phyloP scores from a whole-genome alignment of 2,888 invertebrate species.

The Dicycla oo region DNA sequence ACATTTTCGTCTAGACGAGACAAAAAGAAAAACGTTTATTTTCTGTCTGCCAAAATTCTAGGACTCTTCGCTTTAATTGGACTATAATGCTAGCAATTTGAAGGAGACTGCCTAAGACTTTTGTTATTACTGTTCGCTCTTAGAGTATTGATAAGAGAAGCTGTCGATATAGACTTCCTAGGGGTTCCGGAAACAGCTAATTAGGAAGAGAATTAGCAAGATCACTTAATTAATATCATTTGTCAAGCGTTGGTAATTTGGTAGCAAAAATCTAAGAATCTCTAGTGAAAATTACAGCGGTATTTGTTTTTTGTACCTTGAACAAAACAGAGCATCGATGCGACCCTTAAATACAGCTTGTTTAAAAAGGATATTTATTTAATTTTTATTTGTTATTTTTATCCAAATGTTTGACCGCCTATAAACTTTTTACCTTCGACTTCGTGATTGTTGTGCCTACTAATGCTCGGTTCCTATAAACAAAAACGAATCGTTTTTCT shows the following conservation, averaged over 20 bases:
- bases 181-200: background rate
- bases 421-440: too few species aligned
- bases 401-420: too few species aligned
- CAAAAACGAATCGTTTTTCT: too few species aligned
- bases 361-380: too few species aligned
- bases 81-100: conserved; percentile 57
- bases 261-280: background rate
- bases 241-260: background rate
- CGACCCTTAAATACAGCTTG: too few species aligned
- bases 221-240: background rate
- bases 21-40: conserved; percentile 23
- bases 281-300: background rate
- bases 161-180: too few species aligned
- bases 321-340: background rate
- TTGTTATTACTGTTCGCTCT: conserved; percentile 26
- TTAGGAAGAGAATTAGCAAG: background rate
- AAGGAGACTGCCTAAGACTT: conserved; percentile 48
- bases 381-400: too few species aligned
- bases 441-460: too few species aligned
- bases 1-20: conserved; percentile 51
- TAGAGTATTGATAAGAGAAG: conserved; percentile 29
- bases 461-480: too few species aligned
- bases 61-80: conserved; percentile 58
- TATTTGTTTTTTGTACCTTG: background rate
- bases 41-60: conserved; percentile 56